These are phyloP conservation scores for Myiozetetes cayanensis DNA, from an alignment of 2,113 vertebrate species.

Conservation along the genomic window DNA sequence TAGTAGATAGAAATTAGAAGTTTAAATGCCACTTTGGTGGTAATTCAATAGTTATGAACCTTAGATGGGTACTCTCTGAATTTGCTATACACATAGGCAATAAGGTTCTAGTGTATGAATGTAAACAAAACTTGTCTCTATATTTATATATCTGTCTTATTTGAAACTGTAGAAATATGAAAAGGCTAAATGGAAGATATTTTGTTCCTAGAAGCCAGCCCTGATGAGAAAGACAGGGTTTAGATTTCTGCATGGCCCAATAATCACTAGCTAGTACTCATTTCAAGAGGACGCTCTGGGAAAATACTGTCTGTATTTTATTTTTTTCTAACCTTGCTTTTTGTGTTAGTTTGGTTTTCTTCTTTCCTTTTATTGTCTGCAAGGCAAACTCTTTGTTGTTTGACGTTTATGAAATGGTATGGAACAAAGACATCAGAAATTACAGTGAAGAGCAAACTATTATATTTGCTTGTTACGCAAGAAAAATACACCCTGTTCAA, in stretches of 20 bases:
- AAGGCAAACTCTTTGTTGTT: not conserved
- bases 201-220: not conserved
- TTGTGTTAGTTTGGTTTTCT: not conserved
- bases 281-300: not conserved
- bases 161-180: not conserved
- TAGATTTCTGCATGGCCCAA: not conserved
- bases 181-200: not conserved
- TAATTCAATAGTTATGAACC: not conserved
- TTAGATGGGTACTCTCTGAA: not conserved
- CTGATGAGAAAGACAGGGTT: not conserved
- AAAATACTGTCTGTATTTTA: not conserved
- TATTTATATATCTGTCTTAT: not conserved
- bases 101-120: not conserved
- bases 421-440: not conserved
- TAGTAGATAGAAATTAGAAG: not conserved
- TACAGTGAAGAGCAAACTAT: not conserved
- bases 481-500: not conserved
- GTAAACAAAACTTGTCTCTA: not conserved
- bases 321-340: not conserved
- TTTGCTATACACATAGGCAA: not conserved
- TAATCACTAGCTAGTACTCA: not conserved
- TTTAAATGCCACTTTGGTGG: not conserved
- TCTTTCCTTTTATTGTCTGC: not conserved
- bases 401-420: not conserved
- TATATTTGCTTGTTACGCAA: not conserved